These are phyloP conservation scores for Bilobella aurantiaca DNA, from an alignment of 1,140 invertebrate genomes.

Conservation along the genomic window DNA sequence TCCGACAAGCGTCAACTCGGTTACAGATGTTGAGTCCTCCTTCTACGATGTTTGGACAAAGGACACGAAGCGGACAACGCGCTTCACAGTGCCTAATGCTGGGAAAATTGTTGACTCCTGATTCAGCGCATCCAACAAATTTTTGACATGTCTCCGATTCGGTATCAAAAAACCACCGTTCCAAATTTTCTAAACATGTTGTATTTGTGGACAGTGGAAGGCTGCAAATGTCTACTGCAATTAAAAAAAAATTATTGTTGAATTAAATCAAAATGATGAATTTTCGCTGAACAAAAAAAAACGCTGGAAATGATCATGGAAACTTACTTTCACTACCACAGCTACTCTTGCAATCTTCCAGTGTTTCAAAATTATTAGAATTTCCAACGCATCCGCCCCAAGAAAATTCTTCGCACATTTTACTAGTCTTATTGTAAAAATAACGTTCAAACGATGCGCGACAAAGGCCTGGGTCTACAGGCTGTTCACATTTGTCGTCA, in stretches of 20 bases:
- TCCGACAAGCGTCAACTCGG: conserved; percentile 37
- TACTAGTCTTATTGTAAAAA: conserved; percentile 43
- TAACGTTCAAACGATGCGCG: conserved; percentile 43
- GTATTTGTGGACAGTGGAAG: background rate
- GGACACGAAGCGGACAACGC: conserved; percentile 37
- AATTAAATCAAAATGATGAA: background rate
- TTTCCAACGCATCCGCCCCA: conserved; percentile 50
- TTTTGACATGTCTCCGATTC: background rate
- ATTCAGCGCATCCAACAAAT: background rate
- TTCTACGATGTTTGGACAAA: conserved; percentile 37
- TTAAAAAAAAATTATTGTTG: background rate
- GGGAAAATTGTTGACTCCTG: background rate
- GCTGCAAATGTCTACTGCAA: background rate
- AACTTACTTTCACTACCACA: conserved; percentile 4
- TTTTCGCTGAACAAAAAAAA: too few relatives aligned
- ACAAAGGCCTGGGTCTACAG: conserved; percentile 23
- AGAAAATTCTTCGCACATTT: conserved; percentile 46
- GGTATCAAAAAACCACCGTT: background rate
- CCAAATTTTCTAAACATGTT: background rate
- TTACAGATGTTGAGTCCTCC: conserved; percentile 38
- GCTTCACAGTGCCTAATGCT: background rate
- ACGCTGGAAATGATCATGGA: too few relatives aligned
- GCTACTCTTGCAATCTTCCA: conserved; percentile 39
- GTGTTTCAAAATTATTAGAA: conserved; percentile 46
- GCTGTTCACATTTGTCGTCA: conserved; percentile 18